Conservation (phyloP, 1,140 invertebrate genomes). For the Wasmannia auropunctata region DNA sequence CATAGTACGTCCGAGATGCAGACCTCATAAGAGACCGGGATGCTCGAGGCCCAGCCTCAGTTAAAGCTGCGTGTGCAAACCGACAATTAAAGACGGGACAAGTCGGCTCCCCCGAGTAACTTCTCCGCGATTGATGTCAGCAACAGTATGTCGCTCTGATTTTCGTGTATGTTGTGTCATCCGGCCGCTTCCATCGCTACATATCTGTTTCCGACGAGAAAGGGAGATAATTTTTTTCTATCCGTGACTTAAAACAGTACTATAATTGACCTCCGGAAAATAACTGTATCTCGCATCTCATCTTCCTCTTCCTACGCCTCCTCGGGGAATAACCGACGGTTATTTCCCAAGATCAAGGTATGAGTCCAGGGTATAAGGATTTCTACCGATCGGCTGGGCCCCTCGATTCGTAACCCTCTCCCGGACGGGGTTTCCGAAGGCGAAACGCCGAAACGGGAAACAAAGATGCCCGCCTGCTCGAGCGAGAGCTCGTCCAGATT, state of each 20-base stretch:
- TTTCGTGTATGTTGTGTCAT: neutral
- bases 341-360: conserved; percentile 33
- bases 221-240: neutral
- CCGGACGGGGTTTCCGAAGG: neutral
- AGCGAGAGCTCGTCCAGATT: conserved; percentile 86
- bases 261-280: neutral
- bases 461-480: conserved; percentile 88
- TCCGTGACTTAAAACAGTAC: neutral
- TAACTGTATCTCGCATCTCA: neutral
- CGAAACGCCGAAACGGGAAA: neutral
- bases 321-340: conserved; percentile 1
- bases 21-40: conserved; percentile 83
- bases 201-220: neutral
- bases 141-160: neutral
- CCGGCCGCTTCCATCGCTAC: neutral
- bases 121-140: neutral
- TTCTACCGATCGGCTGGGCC: neutral
- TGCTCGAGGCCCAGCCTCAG: conserved; percentile 76
- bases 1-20: conserved; percentile 83
- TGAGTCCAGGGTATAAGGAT: conserved; percentile 39
- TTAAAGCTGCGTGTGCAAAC: conserved; percentile 77
- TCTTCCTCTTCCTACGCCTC: neutral
- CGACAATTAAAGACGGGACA: conserved; percentile 58
- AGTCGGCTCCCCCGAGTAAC: neutral
- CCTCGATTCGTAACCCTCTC: neutral